Evolutionary conservation across 1,140 invertebrate species (phyloP).

Genomic region (Drosophila sproati): DNA sequence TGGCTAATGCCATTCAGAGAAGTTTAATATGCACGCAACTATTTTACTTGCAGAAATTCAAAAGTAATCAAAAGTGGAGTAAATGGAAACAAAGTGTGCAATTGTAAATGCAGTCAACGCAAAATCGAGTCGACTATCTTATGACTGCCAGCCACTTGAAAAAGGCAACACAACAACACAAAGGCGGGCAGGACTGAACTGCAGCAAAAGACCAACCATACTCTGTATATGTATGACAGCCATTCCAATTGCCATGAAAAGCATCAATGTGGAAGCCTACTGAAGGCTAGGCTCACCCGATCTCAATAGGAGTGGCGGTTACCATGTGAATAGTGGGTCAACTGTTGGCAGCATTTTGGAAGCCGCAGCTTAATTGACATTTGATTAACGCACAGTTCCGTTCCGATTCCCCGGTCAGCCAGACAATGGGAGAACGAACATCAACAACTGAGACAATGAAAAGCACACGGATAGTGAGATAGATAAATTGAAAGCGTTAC

Average conservation of each 20-base stretch:
- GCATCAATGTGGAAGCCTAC: slow-evolving; percentile 1
- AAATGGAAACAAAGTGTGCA: slow-evolving; percentile 27
- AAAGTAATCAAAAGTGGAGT: slow-evolving; percentile 59
- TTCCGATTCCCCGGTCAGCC: not conserved
- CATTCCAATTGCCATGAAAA: slow-evolving; percentile 8
- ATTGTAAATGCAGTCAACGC: slow-evolving; percentile 51
- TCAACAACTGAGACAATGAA: slow-evolving; percentile 15
- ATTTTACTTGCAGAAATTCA: slow-evolving; percentile 48
- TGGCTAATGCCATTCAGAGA: not conserved
- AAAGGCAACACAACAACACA: slow-evolving; percentile 47
- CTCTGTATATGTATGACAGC: slow-evolving; percentile 7
- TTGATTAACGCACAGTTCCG: slow-evolving; percentile 72
- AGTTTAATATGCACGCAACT: slow-evolving; percentile 59
- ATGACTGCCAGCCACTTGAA: slow-evolving; percentile 55
- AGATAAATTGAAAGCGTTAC: slow-evolving; percentile 65
- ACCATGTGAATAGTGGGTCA: not conserved
- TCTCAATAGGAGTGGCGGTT: not conserved
- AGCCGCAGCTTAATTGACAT: slow-evolving; percentile 75
- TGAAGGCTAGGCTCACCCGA: not conserved
- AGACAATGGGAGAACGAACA: slow-evolving; percentile 47
- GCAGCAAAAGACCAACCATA: not conserved
- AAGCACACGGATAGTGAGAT: slow-evolving; percentile 42
- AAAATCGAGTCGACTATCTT: slow-evolving; percentile 47
- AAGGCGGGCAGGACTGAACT: slow-evolving; percentile 16
- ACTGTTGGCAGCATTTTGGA: slow-evolving; percentile 46